Percentiles rank a stretch among this genome's conserved stretches.
These are phyloP conservation scores for Nematolebias whitei DNA, from an alignment of 2,113 vertebrate genomes.

Conservation along the genomic window DNA sequence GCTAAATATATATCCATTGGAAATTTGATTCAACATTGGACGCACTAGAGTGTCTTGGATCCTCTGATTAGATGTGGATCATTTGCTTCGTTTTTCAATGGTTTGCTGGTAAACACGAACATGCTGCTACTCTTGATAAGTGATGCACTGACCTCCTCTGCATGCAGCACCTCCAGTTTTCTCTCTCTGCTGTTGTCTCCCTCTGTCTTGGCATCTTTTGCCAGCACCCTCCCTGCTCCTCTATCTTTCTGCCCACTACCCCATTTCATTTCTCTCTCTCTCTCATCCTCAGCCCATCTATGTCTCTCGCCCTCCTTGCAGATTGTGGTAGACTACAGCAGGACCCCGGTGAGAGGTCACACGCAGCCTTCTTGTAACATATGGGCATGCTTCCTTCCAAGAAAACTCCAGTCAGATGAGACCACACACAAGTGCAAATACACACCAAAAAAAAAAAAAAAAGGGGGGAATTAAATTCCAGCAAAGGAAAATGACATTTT, in stretches of 20 bases:
- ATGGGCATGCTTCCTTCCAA: slow-evolving; percentile 76
- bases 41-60: too few species aligned
- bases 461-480: too few species aligned
- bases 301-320: slow-evolving; percentile 53
- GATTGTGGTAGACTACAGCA: slow-evolving; percentile 53
- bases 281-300: neutral
- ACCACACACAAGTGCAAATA: slow-evolving; percentile 25
- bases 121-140: slow-evolving; percentile 8
- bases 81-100: neutral
- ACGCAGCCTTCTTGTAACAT: slow-evolving; percentile 71
- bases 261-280: slow-evolving; percentile 35
- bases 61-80: neutral
- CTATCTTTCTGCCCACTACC: slow-evolving; percentile 33
- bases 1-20: too few species aligned
- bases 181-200: slow-evolving; percentile 27
- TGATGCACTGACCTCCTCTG: neutral
- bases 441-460: too few species aligned
- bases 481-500: neutral
- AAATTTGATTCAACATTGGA: too few species aligned
- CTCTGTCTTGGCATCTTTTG: slow-evolving; percentile 46
- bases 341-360: slow-evolving; percentile 67
- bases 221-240: slow-evolving; percentile 16
- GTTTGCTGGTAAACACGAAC: slow-evolving; percentile 4
- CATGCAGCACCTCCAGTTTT: slow-evolving; percentile 9
- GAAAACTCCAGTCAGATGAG: slow-evolving; percentile 69